Conservation (phyloP, 2,888 invertebrate genomes). For the Macropis europaea region DNA sequence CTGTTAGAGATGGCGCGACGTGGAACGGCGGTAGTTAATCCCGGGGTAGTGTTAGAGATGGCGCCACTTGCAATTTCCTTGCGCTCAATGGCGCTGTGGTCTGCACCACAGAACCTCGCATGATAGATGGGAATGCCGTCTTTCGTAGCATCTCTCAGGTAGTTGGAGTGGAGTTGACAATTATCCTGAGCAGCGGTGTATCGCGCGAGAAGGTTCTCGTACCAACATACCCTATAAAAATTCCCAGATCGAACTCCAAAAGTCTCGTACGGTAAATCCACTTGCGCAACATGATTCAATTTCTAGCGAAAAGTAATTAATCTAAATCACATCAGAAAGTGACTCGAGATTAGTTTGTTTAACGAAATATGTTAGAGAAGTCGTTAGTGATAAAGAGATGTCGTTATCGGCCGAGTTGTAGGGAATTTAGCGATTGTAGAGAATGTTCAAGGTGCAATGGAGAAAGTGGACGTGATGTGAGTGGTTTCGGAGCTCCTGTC, state of each 20-base stretch:
- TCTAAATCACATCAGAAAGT: neutral
- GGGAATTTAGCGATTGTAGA: conserved; percentile 32
- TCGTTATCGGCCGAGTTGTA: neutral
- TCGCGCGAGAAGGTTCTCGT: too few relatives aligned
- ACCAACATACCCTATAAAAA: neutral
- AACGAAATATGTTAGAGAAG: neutral
- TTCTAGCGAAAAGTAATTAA: neutral
- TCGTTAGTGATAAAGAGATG: neutral
- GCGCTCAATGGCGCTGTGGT: too few relatives aligned
- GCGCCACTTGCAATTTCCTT: too few relatives aligned
- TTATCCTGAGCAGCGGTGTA: too few relatives aligned
- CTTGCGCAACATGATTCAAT: neutral
- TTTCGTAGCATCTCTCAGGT: too few relatives aligned
- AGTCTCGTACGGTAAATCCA: neutral
- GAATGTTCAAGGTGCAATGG: conserved; percentile 30
- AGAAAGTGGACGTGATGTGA: conserved; percentile 46
- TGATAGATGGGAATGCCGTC: too few relatives aligned
- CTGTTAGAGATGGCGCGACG: too few relatives aligned
- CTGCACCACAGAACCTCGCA: too few relatives aligned
- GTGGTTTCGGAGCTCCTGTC: conserved; percentile 20
- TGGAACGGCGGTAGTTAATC: too few relatives aligned
- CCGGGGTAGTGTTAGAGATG: too few relatives aligned
- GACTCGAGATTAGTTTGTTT: too few relatives aligned
- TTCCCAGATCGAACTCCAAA: neutral
- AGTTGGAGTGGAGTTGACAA: too few relatives aligned